Evolutionary conservation across 1,140 invertebrate genomes (phyloP), one percentile per base, ranked within the genome.

Genomic region (Chrysomallon squamiferum): DNA sequence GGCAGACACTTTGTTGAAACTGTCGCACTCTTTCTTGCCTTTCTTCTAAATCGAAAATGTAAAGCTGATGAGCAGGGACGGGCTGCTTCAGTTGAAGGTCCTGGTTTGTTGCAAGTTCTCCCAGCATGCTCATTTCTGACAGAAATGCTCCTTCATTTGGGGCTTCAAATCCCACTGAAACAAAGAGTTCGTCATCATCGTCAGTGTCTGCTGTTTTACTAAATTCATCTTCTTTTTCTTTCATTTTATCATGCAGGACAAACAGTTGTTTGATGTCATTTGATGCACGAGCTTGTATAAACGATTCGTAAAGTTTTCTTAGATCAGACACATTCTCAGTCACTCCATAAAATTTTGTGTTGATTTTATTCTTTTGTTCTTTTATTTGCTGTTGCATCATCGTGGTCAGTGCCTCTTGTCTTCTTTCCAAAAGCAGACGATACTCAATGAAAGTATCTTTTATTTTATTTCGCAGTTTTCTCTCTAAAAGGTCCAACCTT

Each of bases 391-490:
- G 74, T 11, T 70, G 71, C 15, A 80, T 52, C 27, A 73, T 77
- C 9, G 68, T 61, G 1, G 75, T 77, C 27, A 78, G 71, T 0
- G 75, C 77, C 30, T 82, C 78, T 56, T 82, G 78, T 33, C 78
- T 41, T 43, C 73, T 71, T 47, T 82, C 80, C 35, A 82, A 54
- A 1, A 80, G 66, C n/a, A 82, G 66, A 56, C 78, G 65, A 58
- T 76, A 82, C 54, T 82, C 80, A 18, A 82, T 82, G 57, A 82
- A 82, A 0, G 78, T 79, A 47, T 82, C 80, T 58, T 80, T 80
- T 29, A 82, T 80, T 43, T 75, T 69, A 35, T 57, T 62, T n/a
- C 71, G 69, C 0, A 82, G 59, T 43, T 77, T 73, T 20, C 78
- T 69, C 57, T 82, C 80, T 3, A 75, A 59, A 22, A 82, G 59